Base-by-base conservation (phyloP, 2,113 vertebrate genomes). In the Pomatorhinus ruficollis region DNA sequence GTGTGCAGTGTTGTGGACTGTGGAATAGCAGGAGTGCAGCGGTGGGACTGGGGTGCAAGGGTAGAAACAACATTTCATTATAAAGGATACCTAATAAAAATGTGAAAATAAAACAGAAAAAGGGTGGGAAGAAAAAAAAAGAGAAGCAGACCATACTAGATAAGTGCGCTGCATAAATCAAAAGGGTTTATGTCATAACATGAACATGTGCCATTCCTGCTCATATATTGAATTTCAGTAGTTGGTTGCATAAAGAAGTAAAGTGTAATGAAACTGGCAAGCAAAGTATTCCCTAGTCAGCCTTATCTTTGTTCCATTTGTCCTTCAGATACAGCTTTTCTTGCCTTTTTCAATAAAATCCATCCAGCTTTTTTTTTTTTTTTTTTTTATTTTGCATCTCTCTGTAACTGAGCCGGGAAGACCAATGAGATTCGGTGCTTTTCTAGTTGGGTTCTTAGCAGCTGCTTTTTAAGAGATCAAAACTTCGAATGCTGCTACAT, bases 401-500 rank as follows among this genome's bases (percentile, higher is more conserved):
- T 97, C 87, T 97, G 97, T 98, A 98, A 98, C 95, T 42, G 95
- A 97, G 89, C 96, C 91, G 93, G 96, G 97, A 91, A 98, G 91
- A 97, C 98, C 97, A 97, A 96, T 98, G 98, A 98, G 98, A 97
- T 97, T 98, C 95, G 28, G 91, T 90, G 97, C 98, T 98, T 98
- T 98, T 98, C 98, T 97, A 97, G 87, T 91, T 87, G 94, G 96
- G 96, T 97, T 98, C 96, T 97, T 98, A 97, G 97, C 93, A 97
- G 94, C 97, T 97, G 97, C 97, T 97, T 98, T 98, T 98, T 98
- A 98, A 98, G 97, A 98, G 98, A 97, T 99, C 98, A 98, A 98
- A 99, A 98, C 98, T 98, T 97, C 37, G 71, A 96, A 94, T 94
- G 93, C 97, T 96, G 95, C 95, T 97, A 97, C 96, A 97, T 90